Evolutionary conservation across 2,888 invertebrate species (phyloP).

Genomic region (Volucella inflata): DNA sequence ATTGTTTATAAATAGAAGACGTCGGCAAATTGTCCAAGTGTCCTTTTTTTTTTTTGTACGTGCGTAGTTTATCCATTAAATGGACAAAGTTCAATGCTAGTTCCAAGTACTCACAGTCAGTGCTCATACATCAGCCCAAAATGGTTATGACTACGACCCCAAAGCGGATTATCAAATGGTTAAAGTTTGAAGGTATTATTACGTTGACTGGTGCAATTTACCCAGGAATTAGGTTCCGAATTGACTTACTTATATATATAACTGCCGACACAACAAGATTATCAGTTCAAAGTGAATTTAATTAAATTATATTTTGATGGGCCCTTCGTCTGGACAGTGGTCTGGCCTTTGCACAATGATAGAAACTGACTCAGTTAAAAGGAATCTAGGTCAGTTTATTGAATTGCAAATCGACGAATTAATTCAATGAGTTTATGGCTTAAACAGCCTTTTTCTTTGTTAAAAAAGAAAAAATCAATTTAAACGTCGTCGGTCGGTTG

Average conservation of each 20-base stretch:
- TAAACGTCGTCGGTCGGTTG: too few relatives aligned
- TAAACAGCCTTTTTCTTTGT: too few relatives aligned
- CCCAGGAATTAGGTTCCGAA: background rate
- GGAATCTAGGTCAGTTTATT: too few relatives aligned
- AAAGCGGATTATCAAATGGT: conserved; percentile 19
- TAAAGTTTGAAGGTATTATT: conserved; percentile 57
- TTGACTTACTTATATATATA: conserved; percentile 46
- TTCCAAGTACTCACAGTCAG: background rate
- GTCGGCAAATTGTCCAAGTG: conserved; percentile 67
- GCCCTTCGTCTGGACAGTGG: too few relatives aligned
- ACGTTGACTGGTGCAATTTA: conserved; percentile 51
- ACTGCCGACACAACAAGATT: background rate
- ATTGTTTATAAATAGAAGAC: conserved; percentile 55
- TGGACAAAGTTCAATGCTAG: conserved; percentile 53
- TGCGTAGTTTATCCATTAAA: conserved; percentile 23
- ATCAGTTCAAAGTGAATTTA: background rate
- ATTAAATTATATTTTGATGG: background rate
- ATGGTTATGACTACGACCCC: conserved; percentile 35
- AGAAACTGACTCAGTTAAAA: too few relatives aligned
- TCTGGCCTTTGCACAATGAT: too few relatives aligned
- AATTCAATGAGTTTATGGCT: too few relatives aligned
- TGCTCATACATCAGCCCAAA: conserved; percentile 41
- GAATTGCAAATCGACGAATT: too few relatives aligned
- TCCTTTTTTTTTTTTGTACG: background rate
- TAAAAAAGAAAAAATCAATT: too few relatives aligned